Evolutionary conservation across 2,797 vertebrate genomes (phyloP).

Genomic region (Catamblyrhynchus diadema): DNA sequence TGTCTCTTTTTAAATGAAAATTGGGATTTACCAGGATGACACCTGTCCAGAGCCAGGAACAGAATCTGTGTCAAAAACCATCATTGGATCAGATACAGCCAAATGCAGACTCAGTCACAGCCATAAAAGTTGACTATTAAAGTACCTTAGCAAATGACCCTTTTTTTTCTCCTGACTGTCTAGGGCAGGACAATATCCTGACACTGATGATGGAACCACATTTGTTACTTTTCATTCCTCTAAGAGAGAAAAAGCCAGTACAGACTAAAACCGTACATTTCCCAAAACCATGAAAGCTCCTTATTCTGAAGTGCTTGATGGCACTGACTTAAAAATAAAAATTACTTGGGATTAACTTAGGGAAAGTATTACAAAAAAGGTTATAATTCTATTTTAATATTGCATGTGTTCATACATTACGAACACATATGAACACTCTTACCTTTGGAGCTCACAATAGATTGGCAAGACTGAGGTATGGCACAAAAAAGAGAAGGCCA

Average conservation of each 20-base stretch:
- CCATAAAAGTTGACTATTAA: neutral
- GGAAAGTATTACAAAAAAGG: neutral
- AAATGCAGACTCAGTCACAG: neutral
- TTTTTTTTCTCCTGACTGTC: neutral
- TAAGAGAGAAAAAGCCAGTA: neutral
- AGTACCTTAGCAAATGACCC: neutral
- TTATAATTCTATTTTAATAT: neutral
- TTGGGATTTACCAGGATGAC: neutral
- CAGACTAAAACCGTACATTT: neutral
- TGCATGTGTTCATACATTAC: neutral
- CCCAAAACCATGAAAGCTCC: neutral
- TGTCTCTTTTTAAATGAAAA: neutral
- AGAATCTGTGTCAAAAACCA: neutral
- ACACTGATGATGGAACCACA: neutral
- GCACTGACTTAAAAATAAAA: neutral
- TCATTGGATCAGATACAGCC: neutral
- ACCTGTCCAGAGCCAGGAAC: neutral
- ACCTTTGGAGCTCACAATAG: conserved; percentile 93
- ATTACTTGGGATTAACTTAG: neutral
- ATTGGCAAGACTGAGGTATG: conserved; percentile 94
- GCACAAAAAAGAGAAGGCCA: conserved; percentile 98
- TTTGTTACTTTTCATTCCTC: conserved; percentile 1
- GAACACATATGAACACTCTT: no score
- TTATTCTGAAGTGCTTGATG: neutral
- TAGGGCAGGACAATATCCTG: conserved; percentile 2